phyloP scores from a whole-genome alignment of 1,140 invertebrate genomes.

The Brachionus rotundiformis region DNA sequence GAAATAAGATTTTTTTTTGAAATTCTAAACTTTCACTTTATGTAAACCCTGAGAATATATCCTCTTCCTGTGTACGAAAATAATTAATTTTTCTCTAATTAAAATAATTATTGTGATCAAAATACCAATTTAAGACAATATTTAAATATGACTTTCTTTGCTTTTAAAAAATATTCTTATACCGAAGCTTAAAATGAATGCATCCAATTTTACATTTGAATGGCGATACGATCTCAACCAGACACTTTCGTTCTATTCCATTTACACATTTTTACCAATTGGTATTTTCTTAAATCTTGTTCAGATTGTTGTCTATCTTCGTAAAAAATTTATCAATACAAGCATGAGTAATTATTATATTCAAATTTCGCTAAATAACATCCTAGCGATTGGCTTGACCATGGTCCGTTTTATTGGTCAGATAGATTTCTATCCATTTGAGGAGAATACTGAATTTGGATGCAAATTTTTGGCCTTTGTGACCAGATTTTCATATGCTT shows the following conservation, averaged over 20 bases:
- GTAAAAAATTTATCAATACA: background rate
- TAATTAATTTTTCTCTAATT: slow-evolving; percentile 5
- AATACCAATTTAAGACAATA: background rate
- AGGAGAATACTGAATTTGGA: background rate
- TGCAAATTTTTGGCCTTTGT: slow-evolving; percentile 16
- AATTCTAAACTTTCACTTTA: background rate
- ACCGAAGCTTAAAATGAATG: background rate
- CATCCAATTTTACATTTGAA: background rate
- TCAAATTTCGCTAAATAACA: background rate
- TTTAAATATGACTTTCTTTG: background rate
- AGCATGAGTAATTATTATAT: background rate
- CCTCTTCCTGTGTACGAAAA: background rate
- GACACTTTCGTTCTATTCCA: background rate
- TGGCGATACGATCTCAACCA: background rate
- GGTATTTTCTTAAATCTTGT: background rate
- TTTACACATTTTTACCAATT: background rate
- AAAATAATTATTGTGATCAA: background rate
- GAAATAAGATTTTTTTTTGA: background rate
- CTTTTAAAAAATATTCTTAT: background rate
- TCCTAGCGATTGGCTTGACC: background rate
- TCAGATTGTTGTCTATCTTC: background rate
- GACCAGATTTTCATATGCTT: background rate
- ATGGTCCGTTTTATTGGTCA: background rate
- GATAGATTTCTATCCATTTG: slow-evolving; percentile 2
- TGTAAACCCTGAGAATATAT: background rate